Evolutionary conservation across 2,888 invertebrate species (phyloP).

Genomic region (Dolichomitus sp.): DNA sequence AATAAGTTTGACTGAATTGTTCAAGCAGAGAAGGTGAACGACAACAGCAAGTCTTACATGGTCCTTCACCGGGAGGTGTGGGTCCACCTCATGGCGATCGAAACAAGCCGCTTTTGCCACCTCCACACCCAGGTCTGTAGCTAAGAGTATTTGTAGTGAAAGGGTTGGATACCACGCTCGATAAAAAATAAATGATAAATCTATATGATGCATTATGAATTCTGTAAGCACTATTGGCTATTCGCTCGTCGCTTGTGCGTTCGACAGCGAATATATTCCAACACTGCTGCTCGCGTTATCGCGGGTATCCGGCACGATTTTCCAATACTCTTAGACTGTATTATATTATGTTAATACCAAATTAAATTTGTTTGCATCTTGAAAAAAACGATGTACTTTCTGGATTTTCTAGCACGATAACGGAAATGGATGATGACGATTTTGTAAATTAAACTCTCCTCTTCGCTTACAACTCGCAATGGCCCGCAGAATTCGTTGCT

Average conservation of each 20-base stretch:
- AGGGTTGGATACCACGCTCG: constrained; percentile 76
- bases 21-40: constrained; percentile 85
- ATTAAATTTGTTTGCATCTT: constrained; percentile 54
- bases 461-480: background rate
- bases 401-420: constrained; percentile 37
- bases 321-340: constrained; percentile 82
- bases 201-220: constrained; percentile 12
- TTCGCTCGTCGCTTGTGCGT: constrained; percentile 39
- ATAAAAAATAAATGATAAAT: background rate
- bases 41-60: constrained; percentile 82
- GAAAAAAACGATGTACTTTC: constrained; percentile 16
- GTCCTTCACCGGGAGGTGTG: constrained; percentile 79
- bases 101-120: constrained; percentile 85
- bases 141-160: constrained; percentile 83
- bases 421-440: background rate
- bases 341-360: constrained; percentile 75
- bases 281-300: constrained; percentile 60
- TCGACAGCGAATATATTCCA: constrained; percentile 52
- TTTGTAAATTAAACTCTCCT: background rate
- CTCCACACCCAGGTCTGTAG: constrained; percentile 86
- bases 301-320: constrained; percentile 78
- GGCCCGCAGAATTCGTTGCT: constrained; percentile 16
- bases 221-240: constrained; percentile 46
- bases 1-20: constrained; percentile 84
- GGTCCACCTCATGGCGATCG: constrained; percentile 82